Percentiles rank a stretch among this genome's conserved stretches.
phyloP scores from a whole-genome alignment of 2,113 vertebrate genomes.

The Charadrius vociferus region DNA sequence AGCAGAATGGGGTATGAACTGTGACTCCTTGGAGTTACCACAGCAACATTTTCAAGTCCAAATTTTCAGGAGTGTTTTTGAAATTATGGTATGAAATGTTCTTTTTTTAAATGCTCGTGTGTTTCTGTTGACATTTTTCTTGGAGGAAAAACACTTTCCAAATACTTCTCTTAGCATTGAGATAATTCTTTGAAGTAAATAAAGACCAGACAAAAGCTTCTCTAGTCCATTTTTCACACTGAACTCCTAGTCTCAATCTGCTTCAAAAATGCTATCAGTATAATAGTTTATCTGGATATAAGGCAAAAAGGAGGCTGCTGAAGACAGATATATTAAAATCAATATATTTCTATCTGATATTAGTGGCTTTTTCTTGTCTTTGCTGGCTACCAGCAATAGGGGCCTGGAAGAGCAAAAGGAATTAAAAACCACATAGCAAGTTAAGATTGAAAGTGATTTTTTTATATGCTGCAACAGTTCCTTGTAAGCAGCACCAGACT shows the following conservation, averaged over 20 bases:
- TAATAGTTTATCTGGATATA: background rate
- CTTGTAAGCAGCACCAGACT: background rate
- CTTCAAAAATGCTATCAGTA: background rate
- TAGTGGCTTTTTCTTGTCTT: background rate
- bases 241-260: background rate
- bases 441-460: background rate
- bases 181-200: background rate
- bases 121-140: background rate
- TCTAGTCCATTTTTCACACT: background rate
- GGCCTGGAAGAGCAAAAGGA: background rate
- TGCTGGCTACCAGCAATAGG: background rate
- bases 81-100: background rate
- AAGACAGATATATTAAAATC: background rate
- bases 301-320: background rate
- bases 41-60: background rate
- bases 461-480: background rate
- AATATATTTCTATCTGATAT: background rate
- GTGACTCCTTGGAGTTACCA: background rate
- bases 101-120: background rate
- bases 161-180: background rate
- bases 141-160: background rate
- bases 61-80: background rate
- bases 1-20: background rate
- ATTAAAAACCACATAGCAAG: background rate
- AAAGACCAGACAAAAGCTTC: background rate